Conservation (phyloP, 2,113 vertebrate species). For the Equus przewalskii region DNA sequence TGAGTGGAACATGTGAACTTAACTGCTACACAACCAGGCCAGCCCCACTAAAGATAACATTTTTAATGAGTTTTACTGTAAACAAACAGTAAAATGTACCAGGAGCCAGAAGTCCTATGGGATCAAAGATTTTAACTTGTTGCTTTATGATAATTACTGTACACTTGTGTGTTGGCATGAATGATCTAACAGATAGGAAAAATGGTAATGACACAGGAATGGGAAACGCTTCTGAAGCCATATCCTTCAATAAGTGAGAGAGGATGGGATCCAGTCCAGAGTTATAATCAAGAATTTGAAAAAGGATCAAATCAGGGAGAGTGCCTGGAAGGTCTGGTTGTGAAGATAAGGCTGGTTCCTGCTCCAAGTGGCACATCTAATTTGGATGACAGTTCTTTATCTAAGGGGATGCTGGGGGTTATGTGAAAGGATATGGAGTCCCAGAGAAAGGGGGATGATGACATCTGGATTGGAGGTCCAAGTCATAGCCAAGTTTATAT, state of each 20-base stretch:
- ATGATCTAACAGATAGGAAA: background rate
- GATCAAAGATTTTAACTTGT: background rate
- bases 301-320: background rate
- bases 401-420: rapidly evolving
- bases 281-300: background rate
- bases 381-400: background rate
- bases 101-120: background rate
- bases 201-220: rapidly evolving
- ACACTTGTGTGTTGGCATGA: background rate
- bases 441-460: background rate
- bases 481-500: background rate
- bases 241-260: background rate
- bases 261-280: background rate
- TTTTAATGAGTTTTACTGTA: background rate
- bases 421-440: rapidly evolving
- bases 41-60: background rate
- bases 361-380: background rate
- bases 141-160: background rate
- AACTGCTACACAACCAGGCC: no score
- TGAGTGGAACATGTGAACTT: no score
- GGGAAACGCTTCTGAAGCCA: background rate
- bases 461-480: background rate
- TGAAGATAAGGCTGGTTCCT: background rate
- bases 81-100: background rate
- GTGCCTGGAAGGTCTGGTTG: background rate